Conservation (phyloP, 2,113 vertebrate species). For the Tursiops truncatus region DNA sequence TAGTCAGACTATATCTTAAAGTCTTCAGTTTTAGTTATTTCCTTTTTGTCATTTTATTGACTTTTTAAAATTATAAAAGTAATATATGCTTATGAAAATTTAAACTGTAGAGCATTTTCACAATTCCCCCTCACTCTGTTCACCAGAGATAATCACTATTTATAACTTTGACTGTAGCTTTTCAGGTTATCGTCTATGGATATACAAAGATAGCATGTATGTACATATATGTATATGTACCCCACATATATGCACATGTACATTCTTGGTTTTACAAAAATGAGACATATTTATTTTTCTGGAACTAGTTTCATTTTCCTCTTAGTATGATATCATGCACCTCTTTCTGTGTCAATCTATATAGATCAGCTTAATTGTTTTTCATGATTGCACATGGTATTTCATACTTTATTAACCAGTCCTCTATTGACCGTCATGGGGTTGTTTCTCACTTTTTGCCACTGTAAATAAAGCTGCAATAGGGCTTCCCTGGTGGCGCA, state of each 20-base stretch:
- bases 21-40: constrained; percentile 36
- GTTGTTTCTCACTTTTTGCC: not conserved
- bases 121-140: not conserved
- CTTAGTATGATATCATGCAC: not conserved
- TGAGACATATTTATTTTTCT: not conserved
- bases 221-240: not conserved
- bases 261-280: not conserved
- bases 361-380: not conserved
- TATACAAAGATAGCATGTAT: not conserved
- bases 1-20: not conserved
- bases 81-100: not conserved
- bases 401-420: not conserved
- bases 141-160: not conserved
- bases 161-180: not conserved
- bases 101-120: not conserved
- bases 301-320: constrained; percentile 24
- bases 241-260: not conserved
- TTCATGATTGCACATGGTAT: not conserved
- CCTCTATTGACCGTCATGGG: not conserved
- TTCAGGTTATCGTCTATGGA: not conserved
- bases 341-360: not conserved
- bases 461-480: not conserved
- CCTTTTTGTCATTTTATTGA: not conserved
- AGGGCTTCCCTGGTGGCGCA: no score
- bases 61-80: not conserved